A percentile compares a stretch with the other conserved stretches of the same genome.
These are phyloP conservation scores for Cricetomys ansorgei DNA, from an alignment of 2,113 vertebrate genomes.

Conservation along the genomic window DNA sequence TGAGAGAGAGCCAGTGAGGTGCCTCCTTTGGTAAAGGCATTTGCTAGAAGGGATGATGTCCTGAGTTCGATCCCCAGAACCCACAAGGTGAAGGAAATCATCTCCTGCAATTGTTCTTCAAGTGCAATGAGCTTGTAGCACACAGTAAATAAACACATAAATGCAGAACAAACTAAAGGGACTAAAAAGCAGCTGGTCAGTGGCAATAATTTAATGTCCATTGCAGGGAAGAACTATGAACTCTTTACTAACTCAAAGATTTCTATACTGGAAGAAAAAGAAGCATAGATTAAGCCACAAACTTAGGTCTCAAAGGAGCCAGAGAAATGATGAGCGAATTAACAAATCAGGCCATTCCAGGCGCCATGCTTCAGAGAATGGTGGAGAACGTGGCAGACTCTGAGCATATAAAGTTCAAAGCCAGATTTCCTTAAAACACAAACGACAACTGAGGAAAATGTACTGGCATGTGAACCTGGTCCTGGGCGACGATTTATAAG, in stretches of 20 bases:
- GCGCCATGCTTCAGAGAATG: background rate
- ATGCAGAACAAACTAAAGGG: background rate
- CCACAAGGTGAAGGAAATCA: background rate
- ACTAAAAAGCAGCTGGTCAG: background rate
- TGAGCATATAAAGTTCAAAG: background rate
- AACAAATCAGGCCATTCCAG: background rate
- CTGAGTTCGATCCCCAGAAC: background rate
- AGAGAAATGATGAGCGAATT: background rate
- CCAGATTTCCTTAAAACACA: slow-evolving; percentile 11
- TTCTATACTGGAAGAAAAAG: background rate
- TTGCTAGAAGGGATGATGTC: background rate
- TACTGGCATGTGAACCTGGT: background rate
- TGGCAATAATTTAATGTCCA: background rate
- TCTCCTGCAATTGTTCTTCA: background rate
- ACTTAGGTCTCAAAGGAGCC: background rate
- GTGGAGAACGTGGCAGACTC: background rate
- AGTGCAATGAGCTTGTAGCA: background rate
- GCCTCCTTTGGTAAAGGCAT: background rate
- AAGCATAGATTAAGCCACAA: background rate
- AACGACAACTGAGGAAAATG: background rate
- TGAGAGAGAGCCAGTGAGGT: too few species aligned
- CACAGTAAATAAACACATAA: background rate
- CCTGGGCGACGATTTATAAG: background rate
- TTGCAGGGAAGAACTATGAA: background rate
- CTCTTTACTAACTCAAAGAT: background rate